phyloP scores from a whole-genome alignment of 2,888 invertebrate species.

The Hyposoter didymator region DNA sequence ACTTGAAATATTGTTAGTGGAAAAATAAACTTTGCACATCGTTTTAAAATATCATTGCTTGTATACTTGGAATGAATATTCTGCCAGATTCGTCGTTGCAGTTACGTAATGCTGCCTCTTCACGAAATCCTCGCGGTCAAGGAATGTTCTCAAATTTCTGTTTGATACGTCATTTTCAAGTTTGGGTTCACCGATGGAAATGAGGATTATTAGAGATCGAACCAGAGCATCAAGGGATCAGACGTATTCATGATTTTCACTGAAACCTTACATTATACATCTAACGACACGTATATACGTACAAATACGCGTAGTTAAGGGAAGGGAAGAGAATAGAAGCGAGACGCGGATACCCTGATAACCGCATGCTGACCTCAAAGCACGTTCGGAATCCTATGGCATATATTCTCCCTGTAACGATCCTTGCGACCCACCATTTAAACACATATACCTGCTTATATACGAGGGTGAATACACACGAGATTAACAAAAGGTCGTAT shows the following conservation, averaged over 20 bases:
- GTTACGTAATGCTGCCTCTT: background rate
- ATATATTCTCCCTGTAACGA: slow-evolving; percentile 56
- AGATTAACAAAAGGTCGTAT: background rate
- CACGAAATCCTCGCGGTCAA: background rate
- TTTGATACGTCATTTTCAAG: slow-evolving; percentile 4
- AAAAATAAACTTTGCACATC: background rate
- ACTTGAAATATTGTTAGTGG: background rate
- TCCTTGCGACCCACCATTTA: slow-evolving; percentile 33
- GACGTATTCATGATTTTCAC: slow-evolving; percentile 23
- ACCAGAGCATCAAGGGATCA: slow-evolving; percentile 29
- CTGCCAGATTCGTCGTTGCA: background rate
- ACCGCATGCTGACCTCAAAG: slow-evolving; percentile 60
- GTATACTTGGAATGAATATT: background rate
- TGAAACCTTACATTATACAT: background rate
- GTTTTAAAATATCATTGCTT: background rate
- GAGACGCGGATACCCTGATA: slow-evolving; percentile 44
- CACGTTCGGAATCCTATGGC: slow-evolving; percentile 55
- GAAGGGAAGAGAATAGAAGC: slow-evolving; percentile 18
- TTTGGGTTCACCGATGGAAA: background rate
- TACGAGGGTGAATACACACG: background rate
- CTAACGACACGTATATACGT: background rate
- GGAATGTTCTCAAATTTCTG: background rate
- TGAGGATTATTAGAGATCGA: slow-evolving; percentile 16
- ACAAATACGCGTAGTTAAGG: background rate
- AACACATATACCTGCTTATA: background rate